These are phyloP conservation scores for Petrolisthes cinctipes DNA, from an alignment of 2,888 invertebrate genomes.

Conservation along the genomic window DNA sequence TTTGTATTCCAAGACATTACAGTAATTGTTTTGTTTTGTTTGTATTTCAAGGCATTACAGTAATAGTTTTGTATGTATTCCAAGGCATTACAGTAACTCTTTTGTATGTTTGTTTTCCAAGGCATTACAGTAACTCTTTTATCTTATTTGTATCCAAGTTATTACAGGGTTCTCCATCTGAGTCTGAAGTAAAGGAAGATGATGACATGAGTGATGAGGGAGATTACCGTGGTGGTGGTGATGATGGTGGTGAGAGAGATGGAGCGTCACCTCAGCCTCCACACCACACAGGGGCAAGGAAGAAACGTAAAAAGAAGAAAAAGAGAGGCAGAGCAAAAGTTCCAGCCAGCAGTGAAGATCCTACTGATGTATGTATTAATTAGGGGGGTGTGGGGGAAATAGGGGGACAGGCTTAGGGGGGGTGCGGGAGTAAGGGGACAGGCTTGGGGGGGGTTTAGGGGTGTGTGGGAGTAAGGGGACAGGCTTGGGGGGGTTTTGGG, in stretches of 20 bases:
- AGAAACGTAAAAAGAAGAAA: constrained; percentile 58
- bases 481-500: no score
- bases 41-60: no score
- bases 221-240: constrained; percentile 12
- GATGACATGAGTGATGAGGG: constrained; percentile 53
- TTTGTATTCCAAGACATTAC: no score
- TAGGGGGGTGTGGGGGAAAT: not conserved
- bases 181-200: constrained; percentile 61
- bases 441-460: no score
- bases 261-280: constrained; percentile 42
- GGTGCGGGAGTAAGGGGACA: no score
- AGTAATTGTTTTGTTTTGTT: no score
- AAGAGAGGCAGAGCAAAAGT: constrained; percentile 41
- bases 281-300: constrained; percentile 33
- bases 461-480: no score
- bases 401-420: no score
- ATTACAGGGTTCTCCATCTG: constrained; percentile 55
- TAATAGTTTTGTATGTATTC: no score
- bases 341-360: constrained; percentile 63
- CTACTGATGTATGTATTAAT: constrained; percentile 52
- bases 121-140: no score
- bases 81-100: no score
- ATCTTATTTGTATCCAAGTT: constrained; percentile 34
- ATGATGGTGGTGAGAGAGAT: constrained; percentile 30
- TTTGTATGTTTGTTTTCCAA: no score